Conservation (phyloP, 2,113 vertebrate genomes). For the Cephalopterus ornatus region DNA sequence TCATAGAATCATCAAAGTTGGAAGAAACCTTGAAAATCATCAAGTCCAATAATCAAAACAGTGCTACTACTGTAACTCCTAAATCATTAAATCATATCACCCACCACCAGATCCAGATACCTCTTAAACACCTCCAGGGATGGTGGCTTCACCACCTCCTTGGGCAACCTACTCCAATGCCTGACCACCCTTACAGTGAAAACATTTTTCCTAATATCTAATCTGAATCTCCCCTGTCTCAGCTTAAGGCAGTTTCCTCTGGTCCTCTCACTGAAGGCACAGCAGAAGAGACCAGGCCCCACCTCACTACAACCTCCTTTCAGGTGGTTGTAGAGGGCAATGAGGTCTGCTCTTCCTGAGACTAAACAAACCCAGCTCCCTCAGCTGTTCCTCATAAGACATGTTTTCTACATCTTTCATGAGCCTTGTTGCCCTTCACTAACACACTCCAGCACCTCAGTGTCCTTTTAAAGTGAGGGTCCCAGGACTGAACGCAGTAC, state of each 20-base stretch:
- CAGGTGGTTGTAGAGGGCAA: fast-evolving
- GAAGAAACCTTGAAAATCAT: background rate
- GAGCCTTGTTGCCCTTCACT: background rate
- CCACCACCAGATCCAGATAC: background rate
- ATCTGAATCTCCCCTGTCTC: background rate
- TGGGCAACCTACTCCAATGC: background rate
- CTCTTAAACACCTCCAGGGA: background rate
- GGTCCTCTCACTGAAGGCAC: background rate
- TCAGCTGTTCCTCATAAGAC: background rate
- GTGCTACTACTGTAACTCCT: background rate
- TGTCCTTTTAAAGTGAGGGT: background rate
- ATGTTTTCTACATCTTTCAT: background rate
- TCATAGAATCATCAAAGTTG: background rate
- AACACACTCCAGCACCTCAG: background rate
- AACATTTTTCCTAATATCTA: background rate
- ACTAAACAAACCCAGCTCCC: background rate
- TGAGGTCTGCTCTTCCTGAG: fast-evolving
- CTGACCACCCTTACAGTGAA: background rate
- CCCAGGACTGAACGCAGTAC: fast-evolving
- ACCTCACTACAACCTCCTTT: background rate
- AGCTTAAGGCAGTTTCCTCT: background rate
- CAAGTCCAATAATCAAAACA: background rate
- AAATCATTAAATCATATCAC: background rate
- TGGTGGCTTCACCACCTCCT: background rate
- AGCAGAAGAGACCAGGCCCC: fast-evolving